A percentile compares a stretch with the other conserved stretches of the same genome.
These are phyloP conservation scores for Mustelus asterias DNA, from an alignment of 2,113 vertebrate genomes.

Conservation along the genomic window DNA sequence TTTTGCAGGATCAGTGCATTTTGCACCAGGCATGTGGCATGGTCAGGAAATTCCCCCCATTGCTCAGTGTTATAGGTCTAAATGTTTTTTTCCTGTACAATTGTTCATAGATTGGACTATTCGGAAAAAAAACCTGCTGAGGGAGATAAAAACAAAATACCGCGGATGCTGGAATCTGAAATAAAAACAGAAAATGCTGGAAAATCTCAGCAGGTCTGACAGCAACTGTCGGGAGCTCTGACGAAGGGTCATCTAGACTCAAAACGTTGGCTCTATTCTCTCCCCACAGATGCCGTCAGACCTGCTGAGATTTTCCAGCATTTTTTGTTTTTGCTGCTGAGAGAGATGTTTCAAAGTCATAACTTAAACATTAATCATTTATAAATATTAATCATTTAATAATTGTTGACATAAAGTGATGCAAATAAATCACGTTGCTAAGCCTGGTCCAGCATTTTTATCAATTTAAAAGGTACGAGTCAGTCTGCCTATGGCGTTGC, in stretches of 20 bases:
- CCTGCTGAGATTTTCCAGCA: too few species aligned
- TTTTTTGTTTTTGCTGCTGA: too few species aligned
- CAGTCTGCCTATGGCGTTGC: not conserved
- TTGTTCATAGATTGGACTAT: not conserved
- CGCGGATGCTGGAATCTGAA: too few species aligned
- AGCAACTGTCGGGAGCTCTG: too few species aligned
- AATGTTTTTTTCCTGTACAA: not conserved
- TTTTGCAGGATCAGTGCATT: too few species aligned
- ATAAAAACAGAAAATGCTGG: too few species aligned
- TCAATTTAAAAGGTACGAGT: not conserved
- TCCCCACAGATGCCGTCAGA: too few species aligned
- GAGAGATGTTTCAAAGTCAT: not conserved
- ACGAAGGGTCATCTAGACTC: too few species aligned
- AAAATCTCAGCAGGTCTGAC: too few species aligned
- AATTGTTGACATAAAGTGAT: not conserved
- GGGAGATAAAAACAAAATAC: too few species aligned
- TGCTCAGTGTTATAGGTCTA: not conserved
- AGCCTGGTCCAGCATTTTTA: not conserved
- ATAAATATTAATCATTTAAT: not conserved
- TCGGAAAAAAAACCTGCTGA: not conserved
- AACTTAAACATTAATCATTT: not conserved
- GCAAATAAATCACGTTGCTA: not conserved
- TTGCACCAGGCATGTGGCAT: too few species aligned
- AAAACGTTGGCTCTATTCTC: too few species aligned
- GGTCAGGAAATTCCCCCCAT: not conserved